These are phyloP conservation scores for Brachyhypopomus gauderio DNA, from an alignment of 2,113 vertebrate genomes.

Conservation along the genomic window DNA sequence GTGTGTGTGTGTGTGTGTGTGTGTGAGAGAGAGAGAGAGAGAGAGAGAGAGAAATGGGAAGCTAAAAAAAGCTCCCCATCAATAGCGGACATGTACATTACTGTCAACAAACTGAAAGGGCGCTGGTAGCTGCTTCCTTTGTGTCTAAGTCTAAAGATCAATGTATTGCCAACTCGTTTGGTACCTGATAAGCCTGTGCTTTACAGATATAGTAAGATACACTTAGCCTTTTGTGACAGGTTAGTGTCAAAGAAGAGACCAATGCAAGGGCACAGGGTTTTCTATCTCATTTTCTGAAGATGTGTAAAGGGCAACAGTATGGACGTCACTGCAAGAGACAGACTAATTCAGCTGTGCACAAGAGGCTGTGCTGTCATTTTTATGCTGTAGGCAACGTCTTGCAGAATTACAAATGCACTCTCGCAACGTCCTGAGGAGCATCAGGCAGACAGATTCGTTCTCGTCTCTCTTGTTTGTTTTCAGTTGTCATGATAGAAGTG, in stretches of 20 bases:
- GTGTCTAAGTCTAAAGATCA: not conserved
- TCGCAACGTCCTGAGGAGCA: not conserved
- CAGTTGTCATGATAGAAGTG: not conserved
- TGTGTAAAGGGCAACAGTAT: too few relatives aligned
- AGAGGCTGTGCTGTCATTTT: not conserved
- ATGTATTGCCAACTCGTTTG: not conserved
- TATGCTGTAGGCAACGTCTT: not conserved
- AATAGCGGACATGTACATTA: constrained; percentile 44
- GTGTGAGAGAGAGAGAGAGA: too few relatives aligned
- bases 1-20: constrained; percentile 19
- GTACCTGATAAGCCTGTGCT: not conserved
- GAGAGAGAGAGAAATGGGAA: not conserved
- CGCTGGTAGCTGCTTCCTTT: constrained; percentile 8
- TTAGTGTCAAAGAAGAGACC: too few relatives aligned
- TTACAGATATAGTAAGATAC: too few relatives aligned
- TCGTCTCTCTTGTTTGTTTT: not conserved
- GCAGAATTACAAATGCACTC: not conserved
- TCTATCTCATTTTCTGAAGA: too few relatives aligned
- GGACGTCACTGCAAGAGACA: too few relatives aligned
- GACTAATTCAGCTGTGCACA: not conserved
- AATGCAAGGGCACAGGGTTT: too few relatives aligned
- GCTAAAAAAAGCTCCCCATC: constrained; percentile 53
- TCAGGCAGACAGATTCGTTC: not conserved
- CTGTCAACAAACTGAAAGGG: constrained; percentile 31
- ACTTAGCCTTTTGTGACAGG: too few relatives aligned